phyloP scores from a whole-genome alignment of 2,113 vertebrate species.

The Rhegmatorhina hoffmannsi region DNA sequence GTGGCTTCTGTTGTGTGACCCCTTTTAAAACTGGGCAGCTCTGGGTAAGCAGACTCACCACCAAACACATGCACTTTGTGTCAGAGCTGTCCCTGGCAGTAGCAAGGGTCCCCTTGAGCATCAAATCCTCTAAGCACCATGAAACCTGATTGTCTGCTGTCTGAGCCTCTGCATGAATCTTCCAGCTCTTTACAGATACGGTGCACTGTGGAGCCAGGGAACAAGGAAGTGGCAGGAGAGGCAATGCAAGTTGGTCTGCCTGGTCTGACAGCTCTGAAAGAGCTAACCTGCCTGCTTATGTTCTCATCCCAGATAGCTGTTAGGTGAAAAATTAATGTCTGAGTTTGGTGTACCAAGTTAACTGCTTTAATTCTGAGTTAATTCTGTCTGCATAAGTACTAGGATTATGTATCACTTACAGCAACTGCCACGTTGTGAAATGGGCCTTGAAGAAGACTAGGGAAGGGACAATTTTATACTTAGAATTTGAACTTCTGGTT shows the following conservation, averaged over 20 bases:
- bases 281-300: background rate
- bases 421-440: background rate
- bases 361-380: conserved; percentile 23
- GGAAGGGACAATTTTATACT: background rate
- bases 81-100: background rate
- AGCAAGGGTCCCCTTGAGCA: background rate
- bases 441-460: background rate
- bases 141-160: background rate
- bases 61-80: background rate
- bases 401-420: background rate
- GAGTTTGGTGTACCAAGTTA: background rate
- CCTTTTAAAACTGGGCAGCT: background rate
- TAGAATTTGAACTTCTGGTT: background rate
- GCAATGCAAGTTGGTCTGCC: background rate
- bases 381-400: background rate
- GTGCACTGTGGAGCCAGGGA: accelerated
- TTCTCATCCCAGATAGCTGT: background rate
- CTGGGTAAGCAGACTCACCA: background rate
- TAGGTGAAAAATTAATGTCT: conserved; percentile 41
- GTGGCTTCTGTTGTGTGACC: background rate
- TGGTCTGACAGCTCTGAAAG: background rate
- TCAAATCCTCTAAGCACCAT: background rate
- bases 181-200: background rate
- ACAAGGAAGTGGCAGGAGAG: too few species aligned
- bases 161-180: background rate